These are phyloP conservation scores for Nettapus auritus DNA, from an alignment of 2,113 vertebrate species.

Conservation along the genomic window DNA sequence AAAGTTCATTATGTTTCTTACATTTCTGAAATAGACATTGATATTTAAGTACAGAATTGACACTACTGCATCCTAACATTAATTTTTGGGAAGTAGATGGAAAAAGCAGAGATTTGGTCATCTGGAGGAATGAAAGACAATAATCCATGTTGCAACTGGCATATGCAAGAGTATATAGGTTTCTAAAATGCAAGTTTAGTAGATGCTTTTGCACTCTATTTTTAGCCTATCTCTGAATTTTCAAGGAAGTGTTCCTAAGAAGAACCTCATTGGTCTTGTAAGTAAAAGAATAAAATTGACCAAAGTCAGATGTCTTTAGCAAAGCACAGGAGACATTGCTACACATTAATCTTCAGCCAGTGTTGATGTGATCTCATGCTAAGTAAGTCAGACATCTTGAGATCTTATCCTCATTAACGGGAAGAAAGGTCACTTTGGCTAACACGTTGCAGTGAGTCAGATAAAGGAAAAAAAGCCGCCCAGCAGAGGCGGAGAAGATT, in stretches of 20 bases:
- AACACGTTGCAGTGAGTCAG: not conserved
- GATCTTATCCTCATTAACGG: not conserved
- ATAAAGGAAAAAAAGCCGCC: not conserved
- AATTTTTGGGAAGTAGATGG: not conserved
- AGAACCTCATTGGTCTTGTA: not conserved
- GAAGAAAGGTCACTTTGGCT: constrained; percentile 19
- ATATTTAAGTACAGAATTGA: not conserved
- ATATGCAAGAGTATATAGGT: not conserved
- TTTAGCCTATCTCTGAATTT: not conserved
- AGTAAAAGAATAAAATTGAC: not conserved
- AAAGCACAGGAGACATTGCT: not conserved
- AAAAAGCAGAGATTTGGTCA: not conserved
- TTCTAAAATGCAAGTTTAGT: not conserved
- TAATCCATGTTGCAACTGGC: not conserved
- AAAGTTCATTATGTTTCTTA: not conserved
- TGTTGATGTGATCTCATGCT: not conserved
- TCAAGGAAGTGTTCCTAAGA: not conserved
- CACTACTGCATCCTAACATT: not conserved
- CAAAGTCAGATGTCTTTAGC: not conserved
- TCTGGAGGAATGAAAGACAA: not conserved
- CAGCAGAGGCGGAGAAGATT: not conserved
- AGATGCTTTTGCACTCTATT: not conserved
- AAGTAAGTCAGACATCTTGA: not conserved
- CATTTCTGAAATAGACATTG: not conserved
- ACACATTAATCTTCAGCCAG: not conserved